Evolutionary conservation across 2,113 vertebrate species (phyloP), one percentile per base, ranked within the genome.

Genomic region (Ceyx cyanopectus): DNA sequence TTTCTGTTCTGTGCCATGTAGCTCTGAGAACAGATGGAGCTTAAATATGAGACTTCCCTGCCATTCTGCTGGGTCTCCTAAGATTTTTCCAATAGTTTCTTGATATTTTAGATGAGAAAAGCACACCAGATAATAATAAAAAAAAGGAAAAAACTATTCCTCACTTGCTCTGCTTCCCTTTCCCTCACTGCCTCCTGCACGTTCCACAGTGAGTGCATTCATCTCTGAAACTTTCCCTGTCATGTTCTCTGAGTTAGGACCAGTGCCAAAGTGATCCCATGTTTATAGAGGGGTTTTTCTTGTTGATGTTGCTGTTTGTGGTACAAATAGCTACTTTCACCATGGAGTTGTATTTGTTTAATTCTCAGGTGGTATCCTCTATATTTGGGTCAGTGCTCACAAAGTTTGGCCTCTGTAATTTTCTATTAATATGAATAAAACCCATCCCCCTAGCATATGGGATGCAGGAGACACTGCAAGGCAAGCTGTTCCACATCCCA

Each of bases 401-500:
- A 65, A 79, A 81, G 16, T 48, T 81, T 84, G 32, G 40, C 60
- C 60, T 92, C 84, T 58, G 16, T 84, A 62, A 69, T 41, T 92
- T 87, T 85, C 54, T 81, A 48, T 62, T 77, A 61, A 63, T 92
- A 32, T 85, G 95, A 81, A 70, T 89, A 93, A 95, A 95, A 41
- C 51, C 21, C 26, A 68, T 80, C 40, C 93, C 79, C 15, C 48
- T 79, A 60, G 54, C 91, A 82, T 85, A 69, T 79, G 81, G 90
- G 70, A 85, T 97, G 60, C 82, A 93, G 90, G 73, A 96, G 92
- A 93, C 89, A 94, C 83, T 97, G 89, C 82, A 95, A 88, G 93
- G 70, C 32, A 88, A 96, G 62, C 56, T 89, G 54, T 93, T 96
- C 62, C 74, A 93, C 95, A 94, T 79, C 81, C 81, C 19, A 2